A percentile compares a stretch with the other conserved stretches of the same genome.
These are phyloP conservation scores for Pungitius pungitius DNA, from an alignment of 2,113 vertebrate genomes.

Conservation along the genomic window DNA sequence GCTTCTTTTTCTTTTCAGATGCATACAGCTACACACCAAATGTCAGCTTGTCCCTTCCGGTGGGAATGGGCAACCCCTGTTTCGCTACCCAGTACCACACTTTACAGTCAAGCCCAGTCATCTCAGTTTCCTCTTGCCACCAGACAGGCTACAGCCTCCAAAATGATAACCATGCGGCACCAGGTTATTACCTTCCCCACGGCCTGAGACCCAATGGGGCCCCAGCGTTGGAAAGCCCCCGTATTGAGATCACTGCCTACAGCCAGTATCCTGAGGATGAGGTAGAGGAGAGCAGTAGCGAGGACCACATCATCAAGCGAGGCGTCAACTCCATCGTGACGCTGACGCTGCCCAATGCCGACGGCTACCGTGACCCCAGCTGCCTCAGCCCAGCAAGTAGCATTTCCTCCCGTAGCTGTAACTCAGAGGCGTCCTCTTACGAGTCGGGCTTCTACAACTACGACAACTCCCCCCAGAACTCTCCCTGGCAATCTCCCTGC, in stretches of 20 bases:
- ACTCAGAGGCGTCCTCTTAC: conserved; percentile 94
- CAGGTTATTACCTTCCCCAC: conserved; percentile 86
- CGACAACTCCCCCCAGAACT: conserved; percentile 91
- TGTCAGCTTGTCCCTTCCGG: conserved; percentile 86
- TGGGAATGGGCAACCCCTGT: conserved; percentile 87
- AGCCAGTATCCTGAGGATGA: conserved; percentile 88
- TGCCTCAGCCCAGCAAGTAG: conserved; percentile 96
- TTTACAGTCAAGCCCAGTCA: conserved; percentile 87
- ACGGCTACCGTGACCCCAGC: conserved; percentile 92
- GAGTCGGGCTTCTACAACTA: conserved; percentile 96
- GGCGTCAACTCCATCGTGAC: conserved; percentile 90
- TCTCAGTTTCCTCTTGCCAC: conserved; percentile 87
- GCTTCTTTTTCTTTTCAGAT: conserved; percentile 82
- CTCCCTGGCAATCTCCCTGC: conserved; percentile 96
- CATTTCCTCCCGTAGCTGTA: conserved; percentile 95
- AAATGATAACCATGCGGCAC: conserved; percentile 79
- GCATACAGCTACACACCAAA: conserved; percentile 90
- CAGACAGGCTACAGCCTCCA: conserved; percentile 85
- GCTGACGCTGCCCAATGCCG: conserved; percentile 88
- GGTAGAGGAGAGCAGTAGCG: conserved; percentile 83
- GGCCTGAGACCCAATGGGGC: conserved; percentile 86
- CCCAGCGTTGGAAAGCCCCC: conserved; percentile 90
- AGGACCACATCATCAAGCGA: conserved; percentile 82
- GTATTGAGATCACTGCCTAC: conserved; percentile 96
- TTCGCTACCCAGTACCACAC: conserved; percentile 89